Conservation (phyloP, 2,797 vertebrate species). For the Enteromius treurensis region DNA sequence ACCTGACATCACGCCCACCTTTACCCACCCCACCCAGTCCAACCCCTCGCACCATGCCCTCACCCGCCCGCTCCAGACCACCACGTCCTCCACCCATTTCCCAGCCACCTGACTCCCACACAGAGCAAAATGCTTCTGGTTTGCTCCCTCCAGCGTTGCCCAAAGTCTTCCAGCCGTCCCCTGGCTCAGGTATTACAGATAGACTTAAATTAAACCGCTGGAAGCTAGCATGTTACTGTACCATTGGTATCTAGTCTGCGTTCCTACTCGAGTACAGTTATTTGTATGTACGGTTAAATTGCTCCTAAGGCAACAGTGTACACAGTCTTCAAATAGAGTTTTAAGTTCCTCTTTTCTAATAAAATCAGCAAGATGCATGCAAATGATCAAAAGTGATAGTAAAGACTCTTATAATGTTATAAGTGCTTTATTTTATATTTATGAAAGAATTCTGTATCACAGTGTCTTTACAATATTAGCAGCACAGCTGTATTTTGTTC, state of each 20-base stretch:
- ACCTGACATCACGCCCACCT: constrained; percentile 68
- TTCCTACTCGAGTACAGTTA: neutral
- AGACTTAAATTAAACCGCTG: neutral
- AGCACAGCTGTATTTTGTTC: neutral
- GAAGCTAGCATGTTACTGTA: neutral
- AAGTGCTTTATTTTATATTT: constrained; percentile 1
- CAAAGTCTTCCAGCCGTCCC: constrained; percentile 76
- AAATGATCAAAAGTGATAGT: neutral
- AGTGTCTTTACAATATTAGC: neutral
- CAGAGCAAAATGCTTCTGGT: constrained; percentile 42
- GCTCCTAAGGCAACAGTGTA: neutral
- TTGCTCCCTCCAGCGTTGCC: constrained; percentile 77
- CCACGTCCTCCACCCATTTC: constrained; percentile 21
- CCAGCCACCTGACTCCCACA: constrained; percentile 34
- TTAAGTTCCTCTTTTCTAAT: constrained; percentile 1
- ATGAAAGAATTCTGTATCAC: neutral
- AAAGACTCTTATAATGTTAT: neutral
- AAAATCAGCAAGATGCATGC: neutral
- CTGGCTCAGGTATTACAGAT: constrained; percentile 72
- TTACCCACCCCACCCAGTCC: constrained; percentile 64
- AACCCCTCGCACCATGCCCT: constrained; percentile 58
- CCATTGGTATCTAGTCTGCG: neutral
- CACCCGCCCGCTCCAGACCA: constrained; percentile 58
- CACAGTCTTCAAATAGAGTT: neutral
- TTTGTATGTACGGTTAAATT: neutral